Evolutionary conservation across 1,140 invertebrate species (phyloP), one percentile per base, ranked within the genome.

Genomic region (Trichomalopsis sarcophagae): DNA sequence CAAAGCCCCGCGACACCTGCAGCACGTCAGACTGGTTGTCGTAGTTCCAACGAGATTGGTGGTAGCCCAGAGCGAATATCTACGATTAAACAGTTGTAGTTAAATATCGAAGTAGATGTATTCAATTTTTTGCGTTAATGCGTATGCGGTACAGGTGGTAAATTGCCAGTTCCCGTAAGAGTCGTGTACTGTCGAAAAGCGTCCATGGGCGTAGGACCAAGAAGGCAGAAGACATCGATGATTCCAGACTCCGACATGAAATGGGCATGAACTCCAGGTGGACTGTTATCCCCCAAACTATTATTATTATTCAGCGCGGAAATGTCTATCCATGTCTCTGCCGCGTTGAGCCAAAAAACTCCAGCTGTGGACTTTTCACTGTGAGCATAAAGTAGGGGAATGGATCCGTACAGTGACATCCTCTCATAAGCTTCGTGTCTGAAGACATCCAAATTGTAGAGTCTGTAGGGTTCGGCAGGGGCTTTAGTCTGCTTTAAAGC

Each of bases 41-140:
- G 92, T 99, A 99, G 93, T 99, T 99, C 99, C 99, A 99, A 74
- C 99, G 95, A 87, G 96, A 97, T 93, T 99, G 99, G 93, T 99
- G 99, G 92, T 99, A 99, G 17, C 95, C 98, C 81, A 99, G 93
- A 1, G 98, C 93, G 93, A 97, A 98, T 87, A 96, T 94, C 96
- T 98, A n/a, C 4, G 17, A 62, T 62, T 33, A 62, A 2, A 84
- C 55, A n/a, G 21, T n/a, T 62, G 1, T 27, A 27, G n/a, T 62
- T 17, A 62, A n/a, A 6, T 62, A 7, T 44, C 10, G 10, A 7
- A 11, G 40, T 1, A 44, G 40, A 44, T 9, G 40, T 44, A 44
- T 44, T 44, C 40, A 10, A 9, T 6, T 9, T 44, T 9, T 40
- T 40, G 36, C 36, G 36, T 5, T 10, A 44, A 75, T 50, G 86